Evolutionary conservation across 2,113 vertebrate genomes (phyloP).

Genomic region (Mormyrus lacerda): DNA sequence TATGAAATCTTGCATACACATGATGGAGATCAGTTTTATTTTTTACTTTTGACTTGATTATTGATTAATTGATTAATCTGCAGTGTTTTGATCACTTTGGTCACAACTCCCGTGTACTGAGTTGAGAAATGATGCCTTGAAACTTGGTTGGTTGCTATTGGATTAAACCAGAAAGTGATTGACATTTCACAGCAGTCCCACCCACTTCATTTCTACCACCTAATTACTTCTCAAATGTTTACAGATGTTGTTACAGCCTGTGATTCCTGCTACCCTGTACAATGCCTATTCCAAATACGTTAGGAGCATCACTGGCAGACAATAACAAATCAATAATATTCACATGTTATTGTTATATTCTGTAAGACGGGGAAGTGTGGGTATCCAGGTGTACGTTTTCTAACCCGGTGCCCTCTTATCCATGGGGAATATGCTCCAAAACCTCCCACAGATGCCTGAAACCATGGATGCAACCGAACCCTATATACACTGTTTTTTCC

Average conservation of each 20-base stretch:
- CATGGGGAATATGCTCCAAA: not conserved
- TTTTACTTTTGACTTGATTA: not conserved
- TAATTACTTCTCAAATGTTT: not conserved
- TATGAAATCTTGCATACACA: not conserved
- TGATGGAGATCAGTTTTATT: not conserved
- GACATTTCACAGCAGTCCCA: not conserved
- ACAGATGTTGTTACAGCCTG: not conserved
- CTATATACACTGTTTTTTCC: not conserved
- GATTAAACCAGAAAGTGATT: not conserved
- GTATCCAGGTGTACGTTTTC: not conserved
- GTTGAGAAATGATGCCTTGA: not conserved
- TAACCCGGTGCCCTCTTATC: not conserved
- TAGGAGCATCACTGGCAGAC: not conserved
- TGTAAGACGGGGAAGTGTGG: not conserved
- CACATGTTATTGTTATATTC: not conserved
- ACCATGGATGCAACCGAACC: not conserved
- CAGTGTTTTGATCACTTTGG: not conserved
- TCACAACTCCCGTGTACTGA: not conserved
- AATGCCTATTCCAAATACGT: not conserved
- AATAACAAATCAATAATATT: not conserved
- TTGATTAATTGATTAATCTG: no score
- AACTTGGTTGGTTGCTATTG: not conserved
- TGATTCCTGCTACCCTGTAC: not conserved
- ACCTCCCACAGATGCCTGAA: not conserved
- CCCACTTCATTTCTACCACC: not conserved